A percentile compares a stretch with the other conserved stretches of the same genome.
Conservation (phyloP, 2,797 vertebrate genomes). For the Dendrocincla tyrannina region DNA sequence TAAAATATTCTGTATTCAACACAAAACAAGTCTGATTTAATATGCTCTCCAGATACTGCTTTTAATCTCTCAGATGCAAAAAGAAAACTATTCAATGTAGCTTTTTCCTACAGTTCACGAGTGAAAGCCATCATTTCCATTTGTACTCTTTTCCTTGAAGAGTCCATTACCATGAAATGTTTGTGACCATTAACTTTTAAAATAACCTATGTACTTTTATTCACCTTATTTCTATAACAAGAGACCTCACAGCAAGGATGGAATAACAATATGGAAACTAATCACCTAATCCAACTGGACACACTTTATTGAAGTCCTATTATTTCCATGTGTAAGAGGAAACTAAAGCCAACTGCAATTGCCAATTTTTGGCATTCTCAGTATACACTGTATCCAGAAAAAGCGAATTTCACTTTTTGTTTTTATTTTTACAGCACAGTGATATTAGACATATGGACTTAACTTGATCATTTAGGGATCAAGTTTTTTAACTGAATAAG, state of each 20-base stretch:
- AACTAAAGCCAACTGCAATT: slow-evolving; percentile 70
- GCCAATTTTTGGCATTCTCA: slow-evolving; percentile 67
- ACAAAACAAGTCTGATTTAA: not conserved
- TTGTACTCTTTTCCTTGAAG: not conserved
- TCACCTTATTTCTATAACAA: slow-evolving; percentile 39
- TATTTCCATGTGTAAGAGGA: slow-evolving; percentile 78
- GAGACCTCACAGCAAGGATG: slow-evolving; percentile 76
- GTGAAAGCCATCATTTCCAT: not conserved
- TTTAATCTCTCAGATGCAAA: not conserved
- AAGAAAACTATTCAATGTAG: not conserved
- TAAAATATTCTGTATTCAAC: not conserved
- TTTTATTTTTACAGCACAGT: slow-evolving; percentile 61
- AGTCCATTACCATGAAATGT: not conserved
- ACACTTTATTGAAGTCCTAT: slow-evolving; percentile 74
- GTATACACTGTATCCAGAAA: slow-evolving; percentile 56
- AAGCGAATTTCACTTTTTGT: slow-evolving; percentile 36
- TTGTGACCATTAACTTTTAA: not conserved
- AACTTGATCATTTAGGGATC: slow-evolving; percentile 27
- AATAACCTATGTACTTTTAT: slow-evolving; percentile 15
- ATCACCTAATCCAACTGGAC: slow-evolving; percentile 73
- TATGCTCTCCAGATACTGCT: not conserved
- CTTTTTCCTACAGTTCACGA: not conserved
- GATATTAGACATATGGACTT: slow-evolving; percentile 54
- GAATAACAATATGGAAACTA: slow-evolving; percentile 78
- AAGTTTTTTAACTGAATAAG: slow-evolving; percentile 27